Base-by-base conservation (phyloP, 2,797 vertebrate genomes). In the Bradypodion pumilum region DNA sequence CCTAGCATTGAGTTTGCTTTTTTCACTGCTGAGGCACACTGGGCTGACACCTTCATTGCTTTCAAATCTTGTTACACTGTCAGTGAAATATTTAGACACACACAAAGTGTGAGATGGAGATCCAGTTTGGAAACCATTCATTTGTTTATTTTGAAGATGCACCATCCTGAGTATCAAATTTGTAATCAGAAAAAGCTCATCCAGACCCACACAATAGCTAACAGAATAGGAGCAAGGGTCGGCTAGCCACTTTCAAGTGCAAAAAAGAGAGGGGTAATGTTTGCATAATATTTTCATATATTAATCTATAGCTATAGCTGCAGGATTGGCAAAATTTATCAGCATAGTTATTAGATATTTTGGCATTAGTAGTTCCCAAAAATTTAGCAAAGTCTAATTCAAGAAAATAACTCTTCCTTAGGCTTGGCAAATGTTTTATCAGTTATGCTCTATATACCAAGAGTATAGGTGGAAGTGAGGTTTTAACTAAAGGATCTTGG, bases 401-500 rank as follows among this genome's bases (percentile, higher is more conserved):
- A 56, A 46, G 62, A 3, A 29, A n/a, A 3, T 25, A 40, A 75
- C 15, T n/a, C 29, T 37, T 40, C 32, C 21, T 25, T 21, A 80
- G 49, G 21, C 29, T 37, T 29, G 3, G 10, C 32, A 68, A 62
- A 25, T 27, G 29, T 32, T 40, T 65, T 19, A 10, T 74, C 42
- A n/a, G 44, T 1, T 37, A 3, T 7, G 23, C 23, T 44, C 5
- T 29, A 7, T 29, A 77, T n/a, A 40, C 0, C 35, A 56, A 72
- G 35, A 40, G 16, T 15, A 16, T 23, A 3, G 5, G 5, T 21
- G 52, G 19, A 15, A 56, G 52, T 46, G 21, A 40, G 35, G 65
- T 81, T 88, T 75, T 68, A 82, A 72, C 74, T 40, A 78, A 88
- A 88, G 75, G 76, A 82, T 83, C 85, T 86, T 7, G 13, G 46